Evolutionary conservation across 2,888 invertebrate species (phyloP).

Genomic region (Amphipoea lucens): DNA sequence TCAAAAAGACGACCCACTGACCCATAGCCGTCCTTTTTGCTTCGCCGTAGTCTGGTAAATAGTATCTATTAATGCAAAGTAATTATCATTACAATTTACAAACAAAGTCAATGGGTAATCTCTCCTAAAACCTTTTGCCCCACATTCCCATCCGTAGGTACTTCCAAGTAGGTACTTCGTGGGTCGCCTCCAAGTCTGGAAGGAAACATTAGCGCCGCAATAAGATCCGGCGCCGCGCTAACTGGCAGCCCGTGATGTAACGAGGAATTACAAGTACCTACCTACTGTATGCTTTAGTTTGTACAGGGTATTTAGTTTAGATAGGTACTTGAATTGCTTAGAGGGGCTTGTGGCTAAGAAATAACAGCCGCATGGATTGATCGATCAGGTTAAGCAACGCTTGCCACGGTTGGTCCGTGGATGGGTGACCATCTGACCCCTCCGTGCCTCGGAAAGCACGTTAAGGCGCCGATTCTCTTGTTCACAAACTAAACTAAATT

Average conservation of each 20-base stretch:
- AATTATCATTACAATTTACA: too few species aligned
- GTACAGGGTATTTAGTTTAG: not conserved
- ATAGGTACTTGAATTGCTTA: not conserved
- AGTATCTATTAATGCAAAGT: not conserved
- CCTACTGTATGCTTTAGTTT: not conserved
- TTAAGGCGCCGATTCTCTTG: too few species aligned
- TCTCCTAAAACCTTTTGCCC: slow-evolving; percentile 3
- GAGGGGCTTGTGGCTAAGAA: too few species aligned
- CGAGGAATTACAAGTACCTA: slow-evolving; percentile 26
- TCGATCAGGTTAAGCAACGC: too few species aligned
- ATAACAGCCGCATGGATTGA: too few species aligned
- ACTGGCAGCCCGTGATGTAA: slow-evolving; percentile 53
- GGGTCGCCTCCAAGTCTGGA: slow-evolving; percentile 62
- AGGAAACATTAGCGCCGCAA: slow-evolving; percentile 73
- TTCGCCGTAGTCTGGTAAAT: not conserved
- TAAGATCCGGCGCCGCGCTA: slow-evolving; percentile 67
- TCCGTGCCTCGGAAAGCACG: not conserved
- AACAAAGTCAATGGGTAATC: not conserved
- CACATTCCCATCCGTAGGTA: slow-evolving; percentile 20
- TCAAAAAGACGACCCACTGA: too few species aligned
- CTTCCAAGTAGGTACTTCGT: not conserved
- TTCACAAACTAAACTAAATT: too few species aligned
- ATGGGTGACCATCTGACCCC: not conserved
- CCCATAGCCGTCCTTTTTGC: too few species aligned
- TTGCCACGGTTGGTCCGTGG: not conserved